Evolutionary conservation across 2,797 vertebrate genomes (phyloP), one percentile per base, ranked within the genome.

Genomic region (Pteropus rufus): DNA sequence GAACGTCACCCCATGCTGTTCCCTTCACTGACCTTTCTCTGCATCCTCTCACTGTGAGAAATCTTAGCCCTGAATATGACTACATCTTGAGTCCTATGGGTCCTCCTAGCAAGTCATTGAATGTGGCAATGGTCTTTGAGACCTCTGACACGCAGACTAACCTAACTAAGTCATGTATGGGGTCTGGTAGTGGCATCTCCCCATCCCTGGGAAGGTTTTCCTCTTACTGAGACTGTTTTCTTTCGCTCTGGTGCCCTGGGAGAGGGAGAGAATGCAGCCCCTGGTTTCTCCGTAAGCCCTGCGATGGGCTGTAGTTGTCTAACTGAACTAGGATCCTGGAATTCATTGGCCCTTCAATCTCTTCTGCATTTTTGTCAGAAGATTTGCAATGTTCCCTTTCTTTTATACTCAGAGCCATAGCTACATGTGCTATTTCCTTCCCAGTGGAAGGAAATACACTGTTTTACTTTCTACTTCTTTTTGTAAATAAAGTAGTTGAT

Each of bases 221-320:
- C 72, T 44, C 8, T 31, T 46, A 5, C 29, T 36, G 3, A 72
- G 39, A 23, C 69, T 12, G 18, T 24, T 44, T 85, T 62, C n/a
- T 46, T 29, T 54, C 67, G 5, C 4, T 19, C 80, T 7, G 34
- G n/a, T 31, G 36, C 31, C 80, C 69, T 10, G 31, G 39, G 18
- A 49, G 14, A 24, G 19, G 65, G 34, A 54, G 24, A 29, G 11
- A 73, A 31, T 0, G 0, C 29, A 7, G 0, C 21, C 8, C 9
- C 2, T 0, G 15, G 39, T 24, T 31, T 29, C 36, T 46, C 64
- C 15, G 0, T 2, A 12, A 52, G 77, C 49, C 44, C 67, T 21
- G 7, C 16, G 34, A 14, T 3, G 9, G n/a, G n/a, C 79, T 15
- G 31, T 18, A 54, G 16, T n/a, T 2, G 3, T 4, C 44, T 65